Base-by-base conservation (phyloP, 2,888 invertebrate genomes). In the Metalampra italica region DNA sequence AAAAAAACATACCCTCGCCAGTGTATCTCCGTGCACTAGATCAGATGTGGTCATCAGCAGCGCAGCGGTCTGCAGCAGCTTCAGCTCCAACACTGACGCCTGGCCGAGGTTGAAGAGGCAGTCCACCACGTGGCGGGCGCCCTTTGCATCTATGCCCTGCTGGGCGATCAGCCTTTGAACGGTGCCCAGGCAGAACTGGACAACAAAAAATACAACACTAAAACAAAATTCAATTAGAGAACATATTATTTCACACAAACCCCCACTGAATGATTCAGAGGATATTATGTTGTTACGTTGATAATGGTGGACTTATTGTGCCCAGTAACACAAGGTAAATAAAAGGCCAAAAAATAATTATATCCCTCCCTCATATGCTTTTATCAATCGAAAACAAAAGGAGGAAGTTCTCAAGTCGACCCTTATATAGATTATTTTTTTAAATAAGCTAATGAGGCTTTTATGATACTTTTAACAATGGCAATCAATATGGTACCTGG, bases 31-130 rank as follows among this genome's bases (percentile, higher is more conserved):
- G 76, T 97, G 97, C 34, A 99, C 98, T 46, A 98, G 91, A 51
- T 96, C 94, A 57, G 97, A 98, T n/a, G 98, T 98, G 41, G 98
- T 98, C 55, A 99, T 92, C 49, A 99, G 86, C 22, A 99, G 85
- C 0, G 98, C 98, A 11, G 98, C 96, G 0, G 98, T 98, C 85
- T 99, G 98, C 45, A 99, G 90, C 52, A 99, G 93, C 91, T 98
- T 98, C 13, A 99, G 93, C 90, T 99, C 99, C 80, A 99, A 96
- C 29, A 96, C 94, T 1, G 96, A 96, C n/a, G 94, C 92, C 80
- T 98, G 98, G 91, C 98, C 98, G 8, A 99, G 90, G 76, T 94
- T 93, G 94, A 97, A 98, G 49, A 99, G 86, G 30, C 97, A 96
- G 73, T 97, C 96, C 12, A 98, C 97, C 39, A 99, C 95, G 71